Evolutionary conservation across 1,140 invertebrate genomes (phyloP).

Genomic region (Arion vulgaris): DNA sequence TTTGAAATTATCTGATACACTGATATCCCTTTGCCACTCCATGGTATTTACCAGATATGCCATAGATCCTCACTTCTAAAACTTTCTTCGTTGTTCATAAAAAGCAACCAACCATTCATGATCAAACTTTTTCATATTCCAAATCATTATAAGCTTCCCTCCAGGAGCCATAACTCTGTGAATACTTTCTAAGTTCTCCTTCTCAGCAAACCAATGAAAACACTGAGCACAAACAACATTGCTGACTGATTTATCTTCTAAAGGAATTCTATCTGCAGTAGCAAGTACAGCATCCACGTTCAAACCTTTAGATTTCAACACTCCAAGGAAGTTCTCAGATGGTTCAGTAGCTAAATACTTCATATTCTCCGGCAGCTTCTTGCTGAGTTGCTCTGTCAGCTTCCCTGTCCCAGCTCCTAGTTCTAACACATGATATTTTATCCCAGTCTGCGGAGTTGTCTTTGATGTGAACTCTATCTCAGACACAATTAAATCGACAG

Average conservation of each 20-base stretch:
- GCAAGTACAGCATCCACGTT: conserved; percentile 27
- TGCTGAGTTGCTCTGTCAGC: conserved; percentile 38
- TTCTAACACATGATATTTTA: conserved; percentile 36
- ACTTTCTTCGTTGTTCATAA: not conserved
- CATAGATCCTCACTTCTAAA: not conserved
- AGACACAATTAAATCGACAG: conserved; percentile 12
- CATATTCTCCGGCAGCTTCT: conserved; percentile 8
- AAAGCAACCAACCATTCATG: conserved; percentile 16
- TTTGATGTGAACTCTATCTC: not conserved
- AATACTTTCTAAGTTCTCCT: conserved; percentile 40
- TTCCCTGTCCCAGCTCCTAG: conserved; percentile 50
- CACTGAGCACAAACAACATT: conserved; percentile 46
- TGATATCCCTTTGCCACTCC: not conserved
- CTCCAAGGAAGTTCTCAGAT: conserved; percentile 35
- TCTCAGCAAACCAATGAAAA: conserved; percentile 49
- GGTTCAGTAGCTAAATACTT: conserved; percentile 45
- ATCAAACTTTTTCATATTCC: conserved; percentile 15
- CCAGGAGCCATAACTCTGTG: conserved; percentile 41
- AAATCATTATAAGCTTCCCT: conserved; percentile 43
- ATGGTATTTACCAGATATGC: not conserved
- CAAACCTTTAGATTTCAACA: conserved; percentile 27
- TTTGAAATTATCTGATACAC: conserved; percentile 5
- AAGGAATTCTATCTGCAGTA: conserved; percentile 18
- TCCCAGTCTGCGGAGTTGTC: not conserved
- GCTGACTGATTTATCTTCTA: conserved; percentile 2